These are phyloP conservation scores for Odontamblyopus lacepedii DNA, from an alignment of 2,797 vertebrate species.

Conservation along the genomic window DNA sequence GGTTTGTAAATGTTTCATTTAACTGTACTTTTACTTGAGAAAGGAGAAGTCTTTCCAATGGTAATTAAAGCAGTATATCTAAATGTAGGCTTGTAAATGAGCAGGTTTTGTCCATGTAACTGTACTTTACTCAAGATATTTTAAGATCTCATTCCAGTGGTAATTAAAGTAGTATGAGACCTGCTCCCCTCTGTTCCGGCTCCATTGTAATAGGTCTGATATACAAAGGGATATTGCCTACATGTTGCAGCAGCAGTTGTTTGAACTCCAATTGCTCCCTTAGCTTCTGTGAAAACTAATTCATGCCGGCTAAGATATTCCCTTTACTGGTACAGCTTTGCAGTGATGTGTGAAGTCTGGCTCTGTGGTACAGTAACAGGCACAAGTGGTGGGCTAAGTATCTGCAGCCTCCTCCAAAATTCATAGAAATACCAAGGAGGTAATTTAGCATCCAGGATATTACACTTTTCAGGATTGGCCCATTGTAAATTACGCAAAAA, in stretches of 20 bases:
- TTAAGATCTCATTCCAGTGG: too few relatives aligned
- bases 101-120: too few relatives aligned
- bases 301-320: constrained; percentile 34
- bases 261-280: constrained; percentile 62
- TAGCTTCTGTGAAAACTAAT: constrained; percentile 58
- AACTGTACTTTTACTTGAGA: too few relatives aligned
- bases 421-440: constrained; percentile 13
- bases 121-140: too few relatives aligned
- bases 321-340: constrained; percentile 29
- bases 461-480: background rate
- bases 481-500: background rate
- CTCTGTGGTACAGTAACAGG: constrained; percentile 32
- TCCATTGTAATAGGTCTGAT: constrained; percentile 25
- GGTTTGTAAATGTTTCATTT: too few relatives aligned
- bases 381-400: background rate
- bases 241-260: constrained; percentile 68
- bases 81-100: too few relatives aligned
- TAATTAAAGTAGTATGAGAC: constrained; percentile 6
- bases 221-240: constrained; percentile 52
- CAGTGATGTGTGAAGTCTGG: constrained; percentile 35
- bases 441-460: constrained; percentile 17
- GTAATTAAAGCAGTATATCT: background rate
- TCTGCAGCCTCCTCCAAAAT: background rate
- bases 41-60: too few relatives aligned
- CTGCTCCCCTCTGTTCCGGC: background rate